These are phyloP conservation scores for Falco novaeseelandiae DNA, from an alignment of 2,797 vertebrate species.

Conservation along the genomic window DNA sequence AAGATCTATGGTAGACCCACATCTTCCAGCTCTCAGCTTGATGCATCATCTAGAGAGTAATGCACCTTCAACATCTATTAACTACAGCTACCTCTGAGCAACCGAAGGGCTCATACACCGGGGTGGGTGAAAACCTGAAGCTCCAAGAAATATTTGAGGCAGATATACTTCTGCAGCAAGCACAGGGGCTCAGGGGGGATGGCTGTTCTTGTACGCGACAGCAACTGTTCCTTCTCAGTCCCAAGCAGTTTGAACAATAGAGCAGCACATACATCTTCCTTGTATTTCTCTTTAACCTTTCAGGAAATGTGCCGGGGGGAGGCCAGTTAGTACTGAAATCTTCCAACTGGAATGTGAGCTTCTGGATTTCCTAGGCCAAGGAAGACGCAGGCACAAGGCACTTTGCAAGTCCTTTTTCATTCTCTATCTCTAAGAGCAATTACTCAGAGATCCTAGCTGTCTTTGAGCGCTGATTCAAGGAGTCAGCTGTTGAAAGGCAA, in stretches of 20 bases:
- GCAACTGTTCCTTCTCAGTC: background rate
- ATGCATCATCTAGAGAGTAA: background rate
- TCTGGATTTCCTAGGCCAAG: background rate
- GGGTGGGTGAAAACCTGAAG: background rate
- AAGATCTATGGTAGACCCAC: fast-evolving
- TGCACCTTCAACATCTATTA: background rate
- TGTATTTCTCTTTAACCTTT: background rate
- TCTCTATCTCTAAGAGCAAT: background rate
- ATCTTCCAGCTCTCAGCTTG: background rate
- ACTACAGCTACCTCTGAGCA: background rate
- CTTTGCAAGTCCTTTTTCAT: background rate
- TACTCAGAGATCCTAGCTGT: background rate
- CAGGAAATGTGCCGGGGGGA: background rate
- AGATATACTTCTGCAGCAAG: background rate
- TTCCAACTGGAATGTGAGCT: background rate
- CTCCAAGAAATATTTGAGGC: fast-evolving
- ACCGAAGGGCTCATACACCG: fast-evolving
- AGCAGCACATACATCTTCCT: background rate
- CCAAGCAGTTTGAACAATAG: background rate
- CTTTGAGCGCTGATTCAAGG: background rate
- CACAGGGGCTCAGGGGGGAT: background rate
- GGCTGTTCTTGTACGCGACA: fast-evolving
- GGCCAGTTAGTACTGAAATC: background rate
- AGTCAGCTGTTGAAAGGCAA: background rate
- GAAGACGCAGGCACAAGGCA: background rate